Base-by-base conservation (phyloP, 2,888 invertebrate species). In the Oscheius myriophilus region DNA sequence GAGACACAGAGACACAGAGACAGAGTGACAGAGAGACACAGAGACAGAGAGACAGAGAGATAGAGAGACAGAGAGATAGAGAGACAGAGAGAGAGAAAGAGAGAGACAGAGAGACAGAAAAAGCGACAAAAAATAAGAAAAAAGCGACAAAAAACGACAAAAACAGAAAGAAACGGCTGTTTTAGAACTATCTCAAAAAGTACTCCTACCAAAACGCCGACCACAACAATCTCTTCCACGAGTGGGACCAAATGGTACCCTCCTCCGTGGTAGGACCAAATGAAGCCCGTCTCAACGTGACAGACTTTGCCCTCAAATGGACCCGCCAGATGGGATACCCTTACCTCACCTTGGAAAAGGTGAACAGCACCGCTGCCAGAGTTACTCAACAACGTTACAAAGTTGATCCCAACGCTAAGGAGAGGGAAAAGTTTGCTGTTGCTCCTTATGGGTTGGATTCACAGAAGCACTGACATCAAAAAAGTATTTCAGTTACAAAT, bases 161-260 rank as follows among this genome's bases (percentile, higher is more conserved):
- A n/a, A n/a, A n/a, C n/a, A n/a, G 3, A n/a, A n/a, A 49, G 21
- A 18, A 49, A 9, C 21, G n/a, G n/a, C n/a, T 18, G 25, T 43
- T 65, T 58, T 46, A 91, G 49, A 80, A 90, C 58, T 93, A 92
- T 87, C 88, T 93, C 69, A 91, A 89, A 71, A 89, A 89, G 46
- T 91, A 91, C 86, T 90, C 91, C 80, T 92, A 90, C 87, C 89
- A 89, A 54, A 93, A 91, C 86, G 92, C 92, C 16, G 92, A 92
- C 73, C 92, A 91, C 14, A 89, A 92, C 81, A 93, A 95, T 85
- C 89, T 95, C 0, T 95, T 94, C 94, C 89, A 90, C 55, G 90
- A 91, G 23, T 89, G 92, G 75, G 91, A 91, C 67, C 90, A 90
- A 85, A 92, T 86, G 64, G 72, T 76, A 12, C 76, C 78, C 0